Evolutionary conservation across 2,888 invertebrate species (phyloP).

Genomic region (Heliconius sara): DNA sequence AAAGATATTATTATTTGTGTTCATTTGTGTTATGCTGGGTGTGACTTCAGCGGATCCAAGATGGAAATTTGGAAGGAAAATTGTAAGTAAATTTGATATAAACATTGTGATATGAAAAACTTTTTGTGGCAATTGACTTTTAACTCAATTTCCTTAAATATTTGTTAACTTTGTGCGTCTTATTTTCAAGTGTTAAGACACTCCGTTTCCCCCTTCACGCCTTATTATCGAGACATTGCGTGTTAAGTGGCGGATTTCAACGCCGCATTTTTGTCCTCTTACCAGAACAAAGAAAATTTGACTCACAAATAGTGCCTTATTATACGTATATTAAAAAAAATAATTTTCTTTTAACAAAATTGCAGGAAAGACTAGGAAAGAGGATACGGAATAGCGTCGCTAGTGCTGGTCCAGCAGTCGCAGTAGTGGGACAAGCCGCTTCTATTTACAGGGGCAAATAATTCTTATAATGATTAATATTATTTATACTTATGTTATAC

Average conservation of each 20-base stretch:
- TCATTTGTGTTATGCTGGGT: slow-evolving; percentile 55
- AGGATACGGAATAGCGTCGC: slow-evolving; percentile 63
- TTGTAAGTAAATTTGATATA: slow-evolving; percentile 54
- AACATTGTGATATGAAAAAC: too few species aligned
- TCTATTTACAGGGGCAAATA: slow-evolving; percentile 53
- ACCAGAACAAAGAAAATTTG: too few species aligned
- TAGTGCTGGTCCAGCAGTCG: slow-evolving; percentile 65
- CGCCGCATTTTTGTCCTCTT: too few species aligned
- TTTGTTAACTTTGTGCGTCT: too few species aligned
- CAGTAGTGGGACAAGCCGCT: slow-evolving; percentile 63
- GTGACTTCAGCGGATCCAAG: slow-evolving; percentile 54
- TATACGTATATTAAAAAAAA: background rate
- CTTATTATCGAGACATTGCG: too few species aligned
- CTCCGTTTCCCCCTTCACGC: too few species aligned
- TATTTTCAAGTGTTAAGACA: too few species aligned
- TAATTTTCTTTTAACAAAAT: slow-evolving; percentile 11
- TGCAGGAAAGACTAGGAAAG: slow-evolving; percentile 66
- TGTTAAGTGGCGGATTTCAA: too few species aligned
- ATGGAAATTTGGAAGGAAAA: slow-evolving; percentile 65
- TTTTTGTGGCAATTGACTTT: too few species aligned
- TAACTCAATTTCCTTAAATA: too few species aligned
- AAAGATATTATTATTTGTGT: slow-evolving; percentile 57
- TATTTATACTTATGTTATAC: background rate
- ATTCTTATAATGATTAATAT: background rate
- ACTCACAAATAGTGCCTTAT: background rate